A percentile compares a stretch with the other conserved stretches of the same genome.
phyloP scores from a whole-genome alignment of 2,113 vertebrate species.

The Toxostoma redivivum region DNA sequence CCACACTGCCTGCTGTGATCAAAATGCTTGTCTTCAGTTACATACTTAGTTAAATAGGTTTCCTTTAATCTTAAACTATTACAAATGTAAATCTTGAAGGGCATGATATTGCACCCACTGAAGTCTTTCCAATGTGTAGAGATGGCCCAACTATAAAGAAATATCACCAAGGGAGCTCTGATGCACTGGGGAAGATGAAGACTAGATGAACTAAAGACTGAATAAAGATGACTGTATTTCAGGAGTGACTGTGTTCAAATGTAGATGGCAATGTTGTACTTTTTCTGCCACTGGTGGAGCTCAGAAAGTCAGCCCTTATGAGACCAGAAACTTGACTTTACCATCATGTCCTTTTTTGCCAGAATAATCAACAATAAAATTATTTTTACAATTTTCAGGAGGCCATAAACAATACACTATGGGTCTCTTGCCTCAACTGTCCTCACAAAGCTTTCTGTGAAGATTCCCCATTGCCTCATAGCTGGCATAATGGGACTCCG shows the following conservation, averaged over 20 bases:
- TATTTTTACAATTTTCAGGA: background rate
- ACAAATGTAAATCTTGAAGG: background rate
- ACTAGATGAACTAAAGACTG: background rate
- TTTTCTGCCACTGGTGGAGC: background rate
- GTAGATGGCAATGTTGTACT: conserved; percentile 39
- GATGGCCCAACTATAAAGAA: background rate
- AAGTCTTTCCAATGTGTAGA: background rate
- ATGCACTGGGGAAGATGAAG: background rate
- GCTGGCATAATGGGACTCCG: background rate
- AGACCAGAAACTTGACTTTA: background rate
- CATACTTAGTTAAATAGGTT: background rate
- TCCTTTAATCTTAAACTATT: conserved; percentile 36
- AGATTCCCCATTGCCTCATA: background rate
- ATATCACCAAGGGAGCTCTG: background rate
- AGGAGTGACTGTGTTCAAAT: background rate
- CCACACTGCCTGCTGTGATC: conserved; percentile 5
- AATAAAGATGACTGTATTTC: background rate
- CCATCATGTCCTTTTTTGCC: background rate
- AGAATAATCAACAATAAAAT: background rate
- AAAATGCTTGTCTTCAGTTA: background rate
- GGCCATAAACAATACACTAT: background rate
- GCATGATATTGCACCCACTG: background rate
- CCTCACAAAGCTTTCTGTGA: background rate
- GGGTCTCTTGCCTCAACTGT: background rate
- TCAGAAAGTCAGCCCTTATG: background rate